These are phyloP conservation scores for Halisarca cf. caerulea DNA, from an alignment of 37 sponge, comb jelly and placozoan genomes.

Conservation along the genomic window DNA sequence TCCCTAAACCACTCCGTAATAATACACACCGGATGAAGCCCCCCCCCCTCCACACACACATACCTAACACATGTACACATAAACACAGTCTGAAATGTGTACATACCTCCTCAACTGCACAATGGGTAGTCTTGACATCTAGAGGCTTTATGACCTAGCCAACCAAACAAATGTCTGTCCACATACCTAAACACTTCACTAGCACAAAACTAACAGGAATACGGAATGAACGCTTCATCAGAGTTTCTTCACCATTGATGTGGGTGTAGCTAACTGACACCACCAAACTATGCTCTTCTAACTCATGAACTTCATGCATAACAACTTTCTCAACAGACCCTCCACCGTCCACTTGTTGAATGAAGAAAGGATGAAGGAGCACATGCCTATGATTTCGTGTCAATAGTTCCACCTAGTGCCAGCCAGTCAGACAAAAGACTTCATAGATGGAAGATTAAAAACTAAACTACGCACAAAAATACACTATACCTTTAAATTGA, in stretches of 20 bases:
- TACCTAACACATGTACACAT: background rate
- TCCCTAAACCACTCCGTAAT: too few relatives aligned
- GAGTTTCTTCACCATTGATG: background rate
- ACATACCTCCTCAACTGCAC: conserved; percentile 35
- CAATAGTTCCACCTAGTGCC: conserved; percentile 69
- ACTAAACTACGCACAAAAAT: background rate
- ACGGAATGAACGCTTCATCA: background rate
- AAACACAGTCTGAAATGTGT: background rate
- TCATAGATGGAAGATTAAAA: background rate
- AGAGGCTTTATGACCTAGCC: conserved; percentile 83
- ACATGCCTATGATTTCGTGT: conserved; percentile 60
- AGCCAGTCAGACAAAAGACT: background rate
- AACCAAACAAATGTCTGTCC: too few relatives aligned
- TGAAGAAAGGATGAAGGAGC: conserved; percentile 46
- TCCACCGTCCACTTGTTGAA: conserved; percentile 52
- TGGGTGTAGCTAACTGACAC: conserved; percentile 22
- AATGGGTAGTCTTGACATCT: conserved; percentile 89
- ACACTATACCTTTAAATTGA: conserved; percentile 61
- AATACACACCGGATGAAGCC: too few relatives aligned
- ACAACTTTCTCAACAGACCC: conserved; percentile 69
- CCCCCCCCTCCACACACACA: background rate
- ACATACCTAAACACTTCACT: background rate
- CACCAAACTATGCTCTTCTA: background rate
- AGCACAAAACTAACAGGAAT: background rate
- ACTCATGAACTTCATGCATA: conserved; percentile 59